These are phyloP conservation scores for Bombyx mandarina DNA, from an alignment of 1,140 invertebrate genomes.

Conservation along the genomic window DNA sequence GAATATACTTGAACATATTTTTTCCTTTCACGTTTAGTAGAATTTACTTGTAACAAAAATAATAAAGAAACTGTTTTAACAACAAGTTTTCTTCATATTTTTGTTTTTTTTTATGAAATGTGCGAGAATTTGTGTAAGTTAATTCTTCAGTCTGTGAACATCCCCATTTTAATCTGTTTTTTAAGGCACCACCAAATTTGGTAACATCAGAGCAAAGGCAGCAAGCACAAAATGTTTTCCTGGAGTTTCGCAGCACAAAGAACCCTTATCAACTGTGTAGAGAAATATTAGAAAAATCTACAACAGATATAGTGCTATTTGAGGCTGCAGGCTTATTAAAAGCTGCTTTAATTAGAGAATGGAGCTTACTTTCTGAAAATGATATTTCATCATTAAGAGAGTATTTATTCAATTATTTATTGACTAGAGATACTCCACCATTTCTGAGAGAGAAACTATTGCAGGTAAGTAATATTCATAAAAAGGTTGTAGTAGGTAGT, in stretches of 20 bases:
- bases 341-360: slow-evolving; percentile 86
- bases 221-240: slow-evolving; percentile 83
- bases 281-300: slow-evolving; percentile 84
- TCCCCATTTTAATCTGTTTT: background rate
- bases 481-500: no score
- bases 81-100: no score
- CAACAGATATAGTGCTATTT: slow-evolving; percentile 88
- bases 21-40: no score
- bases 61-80: no score
- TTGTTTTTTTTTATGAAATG: no score
- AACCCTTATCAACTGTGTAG: slow-evolving; percentile 86
- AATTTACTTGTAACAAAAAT: no score
- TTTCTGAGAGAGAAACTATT: slow-evolving; percentile 79
- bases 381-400: slow-evolving; percentile 82
- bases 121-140: no score
- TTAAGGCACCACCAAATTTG: slow-evolving; percentile 85
- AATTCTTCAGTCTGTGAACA: no score
- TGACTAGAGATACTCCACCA: slow-evolving; percentile 74
- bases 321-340: slow-evolving; percentile 89
- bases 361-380: slow-evolving; percentile 76
- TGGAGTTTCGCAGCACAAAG: slow-evolving; percentile 86
- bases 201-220: slow-evolving; percentile 83
- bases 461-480: slow-evolving; percentile 66
- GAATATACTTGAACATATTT: no score
- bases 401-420: slow-evolving; percentile 85